A percentile compares a stretch with the other conserved stretches of the same genome.
Evolutionary conservation across 2,888 invertebrate genomes (phyloP).

Genomic region (Micoletzkya japonica): DNA sequence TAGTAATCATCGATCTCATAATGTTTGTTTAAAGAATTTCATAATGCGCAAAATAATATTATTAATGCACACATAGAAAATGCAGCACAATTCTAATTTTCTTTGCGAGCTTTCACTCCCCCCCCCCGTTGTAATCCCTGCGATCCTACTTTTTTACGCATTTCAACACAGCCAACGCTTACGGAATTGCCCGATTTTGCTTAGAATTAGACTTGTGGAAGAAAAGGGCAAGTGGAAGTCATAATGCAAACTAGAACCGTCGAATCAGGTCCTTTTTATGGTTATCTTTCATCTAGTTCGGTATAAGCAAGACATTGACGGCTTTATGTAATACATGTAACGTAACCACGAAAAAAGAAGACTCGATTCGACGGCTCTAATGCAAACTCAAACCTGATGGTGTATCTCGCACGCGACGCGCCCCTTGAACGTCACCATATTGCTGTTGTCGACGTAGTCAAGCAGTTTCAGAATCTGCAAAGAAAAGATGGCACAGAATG

Average conservation of each 20-base stretch:
- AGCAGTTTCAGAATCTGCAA: conserved; percentile 73
- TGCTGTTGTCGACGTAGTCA: conserved; percentile 77
- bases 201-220: too few relatives aligned
- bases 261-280: too few relatives aligned
- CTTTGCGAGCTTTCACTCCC: too few relatives aligned
- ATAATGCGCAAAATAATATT: background rate
- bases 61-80: background rate
- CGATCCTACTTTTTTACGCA: too few relatives aligned
- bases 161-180: too few relatives aligned
- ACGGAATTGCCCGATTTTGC: too few relatives aligned
- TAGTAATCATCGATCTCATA: background rate
- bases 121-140: too few relatives aligned
- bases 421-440: conserved; percentile 78
- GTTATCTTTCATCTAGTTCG: too few relatives aligned
- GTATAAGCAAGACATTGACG: too few relatives aligned
- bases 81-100: background rate
- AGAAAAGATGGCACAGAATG: background rate
- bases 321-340: too few relatives aligned
- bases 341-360: too few relatives aligned
- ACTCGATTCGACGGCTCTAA: too few relatives aligned
- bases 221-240: background rate
- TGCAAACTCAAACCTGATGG: conserved; percentile 41
- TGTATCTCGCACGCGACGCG: conserved; percentile 66
- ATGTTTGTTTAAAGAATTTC: background rate
- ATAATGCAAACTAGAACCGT: background rate